Evolutionary conservation across 2,888 invertebrate species (phyloP).

Genomic region (Drosophila fulvimacula): DNA sequence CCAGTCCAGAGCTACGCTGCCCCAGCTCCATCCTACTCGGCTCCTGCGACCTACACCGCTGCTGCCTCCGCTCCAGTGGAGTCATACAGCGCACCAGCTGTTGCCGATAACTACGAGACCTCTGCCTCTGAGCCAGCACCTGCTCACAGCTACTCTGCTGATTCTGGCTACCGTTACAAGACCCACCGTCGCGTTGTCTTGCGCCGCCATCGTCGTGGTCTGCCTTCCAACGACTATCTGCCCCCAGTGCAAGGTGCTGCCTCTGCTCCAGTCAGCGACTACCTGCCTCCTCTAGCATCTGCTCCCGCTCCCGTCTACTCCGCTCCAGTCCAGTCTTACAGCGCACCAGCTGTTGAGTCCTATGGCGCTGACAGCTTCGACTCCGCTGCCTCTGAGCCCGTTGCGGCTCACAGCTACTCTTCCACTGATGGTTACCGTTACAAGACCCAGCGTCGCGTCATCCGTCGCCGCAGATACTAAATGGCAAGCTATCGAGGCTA

Average conservation of each 20-base stretch:
- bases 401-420: slow-evolving; percentile 78
- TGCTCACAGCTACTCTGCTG: slow-evolving; percentile 46
- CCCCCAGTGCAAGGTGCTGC: slow-evolving; percentile 69
- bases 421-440: slow-evolving; percentile 83
- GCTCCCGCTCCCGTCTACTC: slow-evolving; percentile 59
- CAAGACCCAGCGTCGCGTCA: slow-evolving; percentile 79
- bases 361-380: slow-evolving; percentile 43
- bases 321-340: slow-evolving; percentile 40
- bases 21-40: slow-evolving; percentile 41
- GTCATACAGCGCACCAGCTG: slow-evolving; percentile 28
- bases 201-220: slow-evolving; percentile 81
- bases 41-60: neutral
- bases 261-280: slow-evolving; percentile 64
- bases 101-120: slow-evolving; percentile 62
- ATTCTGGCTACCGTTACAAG: slow-evolving; percentile 82
- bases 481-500: slow-evolving; percentile 48
- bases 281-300: slow-evolving; percentile 66
- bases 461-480: slow-evolving; percentile 77
- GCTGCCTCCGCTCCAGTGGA: slow-evolving; percentile 5
- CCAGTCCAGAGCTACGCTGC: slow-evolving; percentile 25
- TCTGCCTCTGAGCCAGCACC: slow-evolving; percentile 70
- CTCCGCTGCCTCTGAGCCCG: slow-evolving; percentile 53
- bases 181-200: slow-evolving; percentile 70
- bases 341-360: slow-evolving; percentile 32
- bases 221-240: slow-evolving; percentile 79